Base-by-base conservation (phyloP, 2,113 vertebrate genomes). In the Dromaius novaehollandiae region DNA sequence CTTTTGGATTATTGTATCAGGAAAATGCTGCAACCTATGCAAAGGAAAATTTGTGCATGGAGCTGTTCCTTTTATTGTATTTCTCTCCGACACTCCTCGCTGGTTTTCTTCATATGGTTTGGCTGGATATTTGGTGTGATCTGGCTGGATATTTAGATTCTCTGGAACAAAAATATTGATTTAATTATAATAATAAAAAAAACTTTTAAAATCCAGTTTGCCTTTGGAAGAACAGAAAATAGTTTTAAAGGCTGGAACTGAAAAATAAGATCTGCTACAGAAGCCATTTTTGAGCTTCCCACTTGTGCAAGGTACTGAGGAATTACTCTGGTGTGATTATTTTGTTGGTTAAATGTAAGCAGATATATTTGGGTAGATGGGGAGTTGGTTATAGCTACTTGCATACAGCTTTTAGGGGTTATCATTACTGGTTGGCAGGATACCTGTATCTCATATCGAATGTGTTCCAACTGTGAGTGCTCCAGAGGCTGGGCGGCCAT, bases 301-400 rank as follows among this genome's bases (percentile, higher is more conserved):
- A 2, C 30, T 89, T 86, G 28, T 73, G 25, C 51, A 89, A 82
- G 44, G 63, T 91, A 17, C 28, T 28, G 0, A 1, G 42, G 9
- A 42, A 78, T 86, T 89, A 66, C 63, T 56, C 19, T 65, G 18
- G 8, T 84, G 22, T 68, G 82, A 30, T 25, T 92, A 1, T 58
- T 86, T 87, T n/a, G n/a, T 34, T 88, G 89, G 34, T 89, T 89
- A 85, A 22, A 44, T 90, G 44, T 85, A 95, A 90, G 94, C 20
- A 71, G 16, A 48, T 76, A 24, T 9, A 85, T 87, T 92, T 85
- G 81, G 22, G 19, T 56, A 50, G 68, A 34, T n/a, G 73, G 26
- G 3, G 14, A 87, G 68, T 66, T 73, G 20, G 70, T 89, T 93
- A 73, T 53, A 92, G n/a, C 28, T 82, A 40, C 51, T 92, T 68